Base-by-base conservation (phyloP, 2,888 invertebrate species). In the Leucoma salicis region DNA sequence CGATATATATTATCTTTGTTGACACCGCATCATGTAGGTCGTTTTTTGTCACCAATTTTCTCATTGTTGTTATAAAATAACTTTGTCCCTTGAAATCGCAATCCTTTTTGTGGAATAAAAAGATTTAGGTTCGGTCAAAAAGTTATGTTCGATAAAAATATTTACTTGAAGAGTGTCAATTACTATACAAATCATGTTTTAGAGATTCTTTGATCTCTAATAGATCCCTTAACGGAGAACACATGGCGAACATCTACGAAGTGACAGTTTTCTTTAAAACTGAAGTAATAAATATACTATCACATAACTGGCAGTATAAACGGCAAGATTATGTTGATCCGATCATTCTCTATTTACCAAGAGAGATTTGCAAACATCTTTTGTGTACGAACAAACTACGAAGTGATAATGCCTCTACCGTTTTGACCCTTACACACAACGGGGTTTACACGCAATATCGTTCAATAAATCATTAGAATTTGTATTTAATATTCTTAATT, bases 1-100 rank as follows among this genome's bases (percentile, higher is more conserved):
- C 79, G 76, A 85, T 83, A 79, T 77, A 79, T 80, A 85, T 86
- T 85, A 86, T 85, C 81, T 82, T 72, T 78, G 80, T 82, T 85
- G 84, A 82, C 81, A 82, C 80, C 80, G 71, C 76, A 79, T 86
- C 82, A 77, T 83, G 77, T 77, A 76, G 79, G 78, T 74, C 81
- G 81, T 82, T 83, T 84, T 78, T 83, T 82, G 78, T 82, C 72
- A 65, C 70, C 76, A 78, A 83, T 80, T 76, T 80, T 74, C 67
- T 67, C 74, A 78, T 78, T 82, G 82, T 83, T 74, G 71, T 66
- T 70, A 70, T 65, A 70, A 71, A 74, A 76, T 79, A 77, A 78
- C 73, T 72, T 73, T 69, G 56, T 62, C 49, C 63, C 38, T 46
- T 52, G 54, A 54, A 57, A 66, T 67, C 65, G 54, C 63, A 59